Base-by-base conservation (phyloP, 2,888 invertebrate species). In the Spilosoma lubricipeda region DNA sequence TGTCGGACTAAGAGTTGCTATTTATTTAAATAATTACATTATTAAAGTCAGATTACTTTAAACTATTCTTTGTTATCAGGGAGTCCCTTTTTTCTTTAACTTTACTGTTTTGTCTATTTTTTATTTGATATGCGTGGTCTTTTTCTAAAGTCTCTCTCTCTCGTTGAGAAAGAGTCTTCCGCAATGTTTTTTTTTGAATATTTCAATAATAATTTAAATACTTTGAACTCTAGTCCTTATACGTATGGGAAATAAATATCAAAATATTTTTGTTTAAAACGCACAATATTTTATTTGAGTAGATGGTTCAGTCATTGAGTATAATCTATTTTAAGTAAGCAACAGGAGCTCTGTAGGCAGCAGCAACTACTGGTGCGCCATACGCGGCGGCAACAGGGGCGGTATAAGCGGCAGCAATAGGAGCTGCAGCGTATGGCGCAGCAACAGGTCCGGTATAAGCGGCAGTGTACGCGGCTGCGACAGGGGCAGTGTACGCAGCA, bases 371-470 rank as follows among this genome's bases (percentile, higher is more conserved):
- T 18, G 87, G 83, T 2, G 87, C 86, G 8, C 84, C 78, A 72
- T 87, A 88, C 4, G 90, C 87, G 27, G 84, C 82, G 30, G 84
- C 82, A 52, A 82, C 75, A 18, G 77, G 75, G 3, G 75, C 67
- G n/a, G 88, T 81, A 77, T 89, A 90, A 8, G 87, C 90, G 8
- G 90, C 86, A 18, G 94, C 91, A 76, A 95, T 90, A 3, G 95
- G 92, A 20, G 92, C n/a, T n/a, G n/a, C 89, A 5, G 90, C 85
- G n/a, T 92, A 92, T 0, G 91, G 89, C 0, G 92, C 90, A 23
- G 91, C 81, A 4, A 92, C 89, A 0, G 92, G 85, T 0, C 89
- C 85, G 3, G 86, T 83, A 79, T 88, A 88, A 0, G 89, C 88
- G 23, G 70, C 30, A 18, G 87, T 82, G 59, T 90, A 88, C 20